Evolutionary conservation across 2,888 invertebrate species (phyloP).

Genomic region (Agrotis segetum): DNA sequence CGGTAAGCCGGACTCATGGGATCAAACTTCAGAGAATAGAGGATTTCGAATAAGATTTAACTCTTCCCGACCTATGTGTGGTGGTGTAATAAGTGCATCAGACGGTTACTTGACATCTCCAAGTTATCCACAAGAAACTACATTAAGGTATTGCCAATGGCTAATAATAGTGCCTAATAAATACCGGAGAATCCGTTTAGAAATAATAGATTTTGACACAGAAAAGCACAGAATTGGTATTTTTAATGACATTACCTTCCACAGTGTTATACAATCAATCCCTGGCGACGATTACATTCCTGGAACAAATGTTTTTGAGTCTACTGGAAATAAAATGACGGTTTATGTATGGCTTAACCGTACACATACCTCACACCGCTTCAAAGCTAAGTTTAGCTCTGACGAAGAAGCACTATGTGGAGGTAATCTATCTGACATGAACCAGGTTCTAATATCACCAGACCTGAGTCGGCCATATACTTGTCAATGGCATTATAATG

Average conservation of each 20-base stretch:
- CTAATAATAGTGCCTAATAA: constrained; percentile 78
- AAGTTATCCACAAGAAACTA: constrained; percentile 92
- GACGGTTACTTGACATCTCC: constrained; percentile 93
- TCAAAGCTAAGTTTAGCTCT: constrained; percentile 93
- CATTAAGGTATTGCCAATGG: constrained; percentile 82
- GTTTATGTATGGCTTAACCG: constrained; percentile 91
- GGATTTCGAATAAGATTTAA: constrained; percentile 93
- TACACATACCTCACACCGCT: constrained; percentile 91
- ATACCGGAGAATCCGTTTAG: constrained; percentile 84
- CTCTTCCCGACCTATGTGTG: constrained; percentile 91
- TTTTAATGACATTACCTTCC: constrained; percentile 90
- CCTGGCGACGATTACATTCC: constrained; percentile 65
- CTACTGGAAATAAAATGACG: constrained; percentile 92
- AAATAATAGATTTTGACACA: constrained; percentile 88
- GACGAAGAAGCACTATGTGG: constrained; percentile 88
- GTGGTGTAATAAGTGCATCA: constrained; percentile 91
- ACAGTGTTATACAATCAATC: constrained; percentile 80
- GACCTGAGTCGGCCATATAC: constrained; percentile 73
- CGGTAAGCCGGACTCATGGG: constrained; percentile 77
- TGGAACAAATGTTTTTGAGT: constrained; percentile 82
- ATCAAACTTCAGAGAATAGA: constrained; percentile 75
- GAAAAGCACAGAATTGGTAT: constrained; percentile 79
- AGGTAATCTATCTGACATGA: constrained; percentile 73
- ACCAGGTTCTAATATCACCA: constrained; percentile 77
- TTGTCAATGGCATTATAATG: constrained; percentile 82